phyloP scores from a whole-genome alignment of 2,797 vertebrate genomes.

The Ibycter americanus region DNA sequence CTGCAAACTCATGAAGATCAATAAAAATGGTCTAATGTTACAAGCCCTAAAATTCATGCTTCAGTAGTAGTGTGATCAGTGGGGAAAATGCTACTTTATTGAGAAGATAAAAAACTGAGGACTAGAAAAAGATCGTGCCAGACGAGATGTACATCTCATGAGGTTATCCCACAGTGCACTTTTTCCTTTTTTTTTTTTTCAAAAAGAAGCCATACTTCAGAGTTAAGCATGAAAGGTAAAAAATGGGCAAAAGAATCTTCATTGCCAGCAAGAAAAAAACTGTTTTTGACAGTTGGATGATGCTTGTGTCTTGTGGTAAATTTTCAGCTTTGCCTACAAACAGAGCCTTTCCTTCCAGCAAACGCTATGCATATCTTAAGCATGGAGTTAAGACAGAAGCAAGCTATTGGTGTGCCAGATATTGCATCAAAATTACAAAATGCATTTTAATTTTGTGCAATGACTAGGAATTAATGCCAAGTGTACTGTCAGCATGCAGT shows the following conservation, averaged over 20 bases:
- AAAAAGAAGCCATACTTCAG: background rate
- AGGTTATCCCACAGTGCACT: background rate
- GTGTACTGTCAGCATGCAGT: slow-evolving; percentile 46
- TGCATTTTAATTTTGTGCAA: slow-evolving; percentile 67
- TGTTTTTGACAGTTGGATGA: slow-evolving; percentile 59
- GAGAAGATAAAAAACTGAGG: background rate
- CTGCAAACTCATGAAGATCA: slow-evolving; percentile 16
- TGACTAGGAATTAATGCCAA: slow-evolving; percentile 64
- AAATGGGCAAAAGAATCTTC: background rate
- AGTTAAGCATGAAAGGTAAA: slow-evolving; percentile 32
- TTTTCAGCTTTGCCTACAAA: slow-evolving; percentile 66
- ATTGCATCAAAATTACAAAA: slow-evolving; percentile 69
- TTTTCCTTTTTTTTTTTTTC: background rate
- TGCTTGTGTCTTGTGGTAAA: slow-evolving; percentile 64
- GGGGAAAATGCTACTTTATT: background rate
- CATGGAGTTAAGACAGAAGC: slow-evolving; percentile 39
- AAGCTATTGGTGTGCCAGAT: slow-evolving; percentile 63
- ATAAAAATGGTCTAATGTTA: slow-evolving; percentile 28
- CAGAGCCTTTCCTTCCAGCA: slow-evolving; percentile 63
- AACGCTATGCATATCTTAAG: slow-evolving; percentile 53
- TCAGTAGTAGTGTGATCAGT: background rate
- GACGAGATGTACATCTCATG: background rate
- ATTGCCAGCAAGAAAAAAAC: slow-evolving; percentile 40
- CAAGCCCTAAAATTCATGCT: background rate
- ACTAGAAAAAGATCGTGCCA: background rate